A percentile compares a stretch with the other conserved stretches of the same genome.
These are phyloP conservation scores for Xenopus borealis DNA, from an alignment of 2,113 vertebrate genomes.

Conservation along the genomic window DNA sequence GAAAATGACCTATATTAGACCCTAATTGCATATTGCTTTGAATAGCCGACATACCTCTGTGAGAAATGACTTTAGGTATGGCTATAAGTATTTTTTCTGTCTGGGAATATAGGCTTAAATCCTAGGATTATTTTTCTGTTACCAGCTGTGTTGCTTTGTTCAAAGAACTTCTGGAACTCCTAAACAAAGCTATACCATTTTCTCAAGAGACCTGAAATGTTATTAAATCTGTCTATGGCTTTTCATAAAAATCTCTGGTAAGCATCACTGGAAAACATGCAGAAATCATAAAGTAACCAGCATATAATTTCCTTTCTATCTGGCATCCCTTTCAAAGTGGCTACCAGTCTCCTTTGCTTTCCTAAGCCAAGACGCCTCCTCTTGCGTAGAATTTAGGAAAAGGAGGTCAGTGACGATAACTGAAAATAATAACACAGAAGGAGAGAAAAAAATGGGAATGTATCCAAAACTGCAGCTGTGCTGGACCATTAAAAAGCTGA, in stretches of 20 bases:
- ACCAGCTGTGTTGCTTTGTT: constrained; percentile 67
- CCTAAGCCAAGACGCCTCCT: constrained; percentile 45
- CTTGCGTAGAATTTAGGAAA: constrained; percentile 19
- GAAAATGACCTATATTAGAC: neutral
- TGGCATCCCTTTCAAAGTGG: constrained; percentile 68
- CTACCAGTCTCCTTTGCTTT: constrained; percentile 52
- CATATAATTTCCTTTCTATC: constrained; percentile 62
- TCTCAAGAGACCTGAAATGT: constrained; percentile 66
- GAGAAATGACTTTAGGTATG: constrained; percentile 59
- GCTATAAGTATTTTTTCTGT: constrained; percentile 67
- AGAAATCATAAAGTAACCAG: constrained; percentile 62
- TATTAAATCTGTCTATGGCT: constrained; percentile 70
- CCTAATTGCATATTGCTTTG: neutral
- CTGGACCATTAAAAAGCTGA: constrained; percentile 75
- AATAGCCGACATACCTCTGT: neutral
- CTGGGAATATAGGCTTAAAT: constrained; percentile 64
- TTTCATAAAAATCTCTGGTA: constrained; percentile 60
- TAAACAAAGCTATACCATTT: constrained; percentile 67
- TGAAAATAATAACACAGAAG: constrained; percentile 41
- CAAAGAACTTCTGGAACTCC: constrained; percentile 61
- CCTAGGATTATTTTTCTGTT: constrained; percentile 61
- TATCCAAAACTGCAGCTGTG: constrained; percentile 80
- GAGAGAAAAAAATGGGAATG: constrained; percentile 57
- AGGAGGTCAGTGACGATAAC: constrained; percentile 7
- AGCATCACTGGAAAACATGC: constrained; percentile 56